Percentiles rank a stretch among this genome's conserved stretches.
Conservation (phyloP, 2,888 invertebrate genomes). For the Phania funesta region DNA sequence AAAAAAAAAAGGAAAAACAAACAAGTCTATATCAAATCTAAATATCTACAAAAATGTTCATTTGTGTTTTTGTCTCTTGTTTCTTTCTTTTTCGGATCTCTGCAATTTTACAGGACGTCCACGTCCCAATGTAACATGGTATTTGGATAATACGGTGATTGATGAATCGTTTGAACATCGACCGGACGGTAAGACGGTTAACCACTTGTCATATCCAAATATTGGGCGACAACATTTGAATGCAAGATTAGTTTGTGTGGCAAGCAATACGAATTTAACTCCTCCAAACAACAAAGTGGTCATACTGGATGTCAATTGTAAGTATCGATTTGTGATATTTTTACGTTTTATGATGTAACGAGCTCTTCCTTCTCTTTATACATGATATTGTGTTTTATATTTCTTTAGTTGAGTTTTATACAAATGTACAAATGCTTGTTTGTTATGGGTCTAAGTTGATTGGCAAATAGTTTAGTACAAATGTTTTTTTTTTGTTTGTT, state of each 20-base stretch:
- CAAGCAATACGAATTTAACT: conserved; percentile 91
- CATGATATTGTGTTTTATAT: neutral
- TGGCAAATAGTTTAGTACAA: conserved; percentile 9
- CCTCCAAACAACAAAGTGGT: conserved; percentile 89
- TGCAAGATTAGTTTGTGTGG: conserved; percentile 91
- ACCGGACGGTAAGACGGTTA: conserved; percentile 86
- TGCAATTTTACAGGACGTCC: conserved; percentile 84
- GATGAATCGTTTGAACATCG: conserved; percentile 90
- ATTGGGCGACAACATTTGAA: conserved; percentile 91
- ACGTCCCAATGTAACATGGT: conserved; percentile 90
- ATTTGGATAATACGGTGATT: conserved; percentile 90
- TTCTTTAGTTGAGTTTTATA: neutral
- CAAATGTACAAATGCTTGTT: neutral
- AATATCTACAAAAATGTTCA: conserved; percentile 13
- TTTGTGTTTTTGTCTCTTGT: conserved; percentile 25
- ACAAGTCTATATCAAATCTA: neutral
- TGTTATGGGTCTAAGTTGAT: too few species aligned
- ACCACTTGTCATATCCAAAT: conserved; percentile 89
- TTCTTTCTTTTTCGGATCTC: neutral
- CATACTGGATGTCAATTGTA: conserved; percentile 91
- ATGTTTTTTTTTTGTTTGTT: neutral
- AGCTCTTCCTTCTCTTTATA: conserved; percentile 13
- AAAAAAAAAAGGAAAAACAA: conserved; percentile 8
- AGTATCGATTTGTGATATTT: conserved; percentile 81
- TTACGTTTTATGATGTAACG: conserved; percentile 59